Base-by-base conservation (phyloP, 2,888 invertebrate species). In the Falcaria lacertinaria region DNA sequence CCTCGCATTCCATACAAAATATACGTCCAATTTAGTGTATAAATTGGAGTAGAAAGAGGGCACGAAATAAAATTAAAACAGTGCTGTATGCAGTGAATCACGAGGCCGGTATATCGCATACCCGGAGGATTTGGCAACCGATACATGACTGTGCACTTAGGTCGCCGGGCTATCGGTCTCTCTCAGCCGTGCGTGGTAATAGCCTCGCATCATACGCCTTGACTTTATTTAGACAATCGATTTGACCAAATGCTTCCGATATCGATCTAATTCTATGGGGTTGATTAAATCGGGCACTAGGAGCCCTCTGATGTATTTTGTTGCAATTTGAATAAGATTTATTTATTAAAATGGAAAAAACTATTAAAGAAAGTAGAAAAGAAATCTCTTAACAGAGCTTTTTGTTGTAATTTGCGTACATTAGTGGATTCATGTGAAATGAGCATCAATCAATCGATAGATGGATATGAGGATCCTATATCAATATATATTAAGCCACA, bases 141-240 rank as follows among this genome's bases (percentile, higher is more conserved):
- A 79, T 82, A 87, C 87, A 87, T 69, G 87, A 82, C 74, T 84
- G 74, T 86, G 86, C 87, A 86, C 87, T 87, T 84, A 85, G 74
- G 64, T 64, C 51, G 57, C 39, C 50, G 48, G 57, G 53, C 62
- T 59, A 59, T 54, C 48, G 61, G 52, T 60, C 59, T 50, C 59
- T 52, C 63, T 55, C 50, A 28, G 28, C 28, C 28, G 11, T 28
- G 11, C 50, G 43, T 38, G 56, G 49, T 52, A 52, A 52, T 52
- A 60, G 49, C 47, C 52, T 51, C 57, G 47, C 53, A 57, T 46
- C 42, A 44, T n/a, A 33, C 34, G 14, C 37, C 16, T 15, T 34
- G 22, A 19, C 34, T 13, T 34, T 34, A 33, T 36, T 17, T 28
- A 11, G 11, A 4, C 28, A 7, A 28, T 28, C 11, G 11, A 7